These are phyloP conservation scores for Chlamydotis undulata DNA, from an alignment of 2,113 vertebrate species.

Conservation along the genomic window DNA sequence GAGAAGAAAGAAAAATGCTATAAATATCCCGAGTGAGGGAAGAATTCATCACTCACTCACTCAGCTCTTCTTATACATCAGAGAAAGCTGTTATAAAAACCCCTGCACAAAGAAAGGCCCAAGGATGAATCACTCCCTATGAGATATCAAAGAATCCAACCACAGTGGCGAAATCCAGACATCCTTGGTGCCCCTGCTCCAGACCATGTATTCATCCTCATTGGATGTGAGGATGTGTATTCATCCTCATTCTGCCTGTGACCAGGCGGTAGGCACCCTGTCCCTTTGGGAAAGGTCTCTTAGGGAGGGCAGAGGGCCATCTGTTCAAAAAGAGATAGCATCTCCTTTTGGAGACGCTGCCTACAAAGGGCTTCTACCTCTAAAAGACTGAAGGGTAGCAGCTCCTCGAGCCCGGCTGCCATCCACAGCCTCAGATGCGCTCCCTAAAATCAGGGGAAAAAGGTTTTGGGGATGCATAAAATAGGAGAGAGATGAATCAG, in stretches of 20 bases:
- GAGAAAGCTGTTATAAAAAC: constrained; percentile 15
- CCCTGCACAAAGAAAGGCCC: neutral
- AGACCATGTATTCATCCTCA: accelerated
- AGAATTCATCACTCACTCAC: constrained; percentile 42
- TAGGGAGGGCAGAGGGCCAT: neutral
- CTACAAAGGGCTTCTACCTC: neutral
- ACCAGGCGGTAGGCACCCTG: neutral
- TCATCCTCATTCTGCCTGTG: neutral
- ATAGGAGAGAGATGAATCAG: neutral
- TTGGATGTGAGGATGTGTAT: neutral
- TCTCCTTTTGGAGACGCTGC: neutral
- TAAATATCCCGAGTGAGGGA: constrained; percentile 47
- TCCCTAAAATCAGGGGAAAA: neutral
- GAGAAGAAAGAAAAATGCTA: constrained; percentile 23
- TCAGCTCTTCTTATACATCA: neutral
- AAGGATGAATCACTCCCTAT: neutral
- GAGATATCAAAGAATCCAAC: neutral
- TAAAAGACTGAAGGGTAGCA: neutral
- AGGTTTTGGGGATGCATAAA: neutral
- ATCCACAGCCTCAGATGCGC: neutral
- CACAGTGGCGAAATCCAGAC: accelerated
- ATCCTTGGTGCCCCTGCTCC: neutral
- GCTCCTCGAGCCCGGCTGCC: neutral
- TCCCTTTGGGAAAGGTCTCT: neutral
- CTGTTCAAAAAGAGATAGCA: neutral